Conservation (phyloP, 64 coral and sea anemone genomes). For the Astreopora myriophthalma region DNA sequence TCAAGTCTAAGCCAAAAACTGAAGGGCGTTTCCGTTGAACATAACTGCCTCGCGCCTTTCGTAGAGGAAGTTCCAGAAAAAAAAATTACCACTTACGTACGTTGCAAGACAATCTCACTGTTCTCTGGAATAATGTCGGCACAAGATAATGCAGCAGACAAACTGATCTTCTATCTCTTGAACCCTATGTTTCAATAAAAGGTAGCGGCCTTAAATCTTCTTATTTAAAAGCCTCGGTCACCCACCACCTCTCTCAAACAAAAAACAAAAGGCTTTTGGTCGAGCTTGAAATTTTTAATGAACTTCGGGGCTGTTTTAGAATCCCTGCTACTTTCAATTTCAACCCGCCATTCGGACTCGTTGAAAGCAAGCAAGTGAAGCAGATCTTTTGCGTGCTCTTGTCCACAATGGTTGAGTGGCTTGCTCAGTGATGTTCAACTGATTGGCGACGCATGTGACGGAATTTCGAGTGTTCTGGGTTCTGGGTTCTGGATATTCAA, state of each 20-base stretch:
- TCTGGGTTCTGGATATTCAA: background rate
- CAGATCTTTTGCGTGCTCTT: background rate
- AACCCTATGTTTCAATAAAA: background rate
- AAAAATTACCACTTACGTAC: background rate
- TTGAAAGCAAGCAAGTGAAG: background rate
- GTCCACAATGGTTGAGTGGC: background rate
- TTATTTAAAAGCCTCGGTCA: background rate
- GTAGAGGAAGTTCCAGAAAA: no score
- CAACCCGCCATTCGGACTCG: background rate
- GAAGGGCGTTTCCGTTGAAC: no score
- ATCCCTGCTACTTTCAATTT: background rate
- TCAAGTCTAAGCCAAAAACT: no score
- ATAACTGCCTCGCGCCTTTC: no score
- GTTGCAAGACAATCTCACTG: background rate
- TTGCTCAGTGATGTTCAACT: background rate
- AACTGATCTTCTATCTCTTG: background rate
- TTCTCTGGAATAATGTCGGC: background rate
- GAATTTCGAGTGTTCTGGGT: background rate
- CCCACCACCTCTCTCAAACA: background rate
- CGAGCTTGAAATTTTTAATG: background rate
- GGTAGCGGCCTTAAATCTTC: background rate
- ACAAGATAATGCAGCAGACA: background rate
- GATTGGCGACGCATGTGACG: background rate
- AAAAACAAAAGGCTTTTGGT: background rate
- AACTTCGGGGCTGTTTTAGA: background rate